Evolutionary conservation across 2,113 vertebrate genomes (phyloP).

Genomic region (Cyrtonyx montezumae): DNA sequence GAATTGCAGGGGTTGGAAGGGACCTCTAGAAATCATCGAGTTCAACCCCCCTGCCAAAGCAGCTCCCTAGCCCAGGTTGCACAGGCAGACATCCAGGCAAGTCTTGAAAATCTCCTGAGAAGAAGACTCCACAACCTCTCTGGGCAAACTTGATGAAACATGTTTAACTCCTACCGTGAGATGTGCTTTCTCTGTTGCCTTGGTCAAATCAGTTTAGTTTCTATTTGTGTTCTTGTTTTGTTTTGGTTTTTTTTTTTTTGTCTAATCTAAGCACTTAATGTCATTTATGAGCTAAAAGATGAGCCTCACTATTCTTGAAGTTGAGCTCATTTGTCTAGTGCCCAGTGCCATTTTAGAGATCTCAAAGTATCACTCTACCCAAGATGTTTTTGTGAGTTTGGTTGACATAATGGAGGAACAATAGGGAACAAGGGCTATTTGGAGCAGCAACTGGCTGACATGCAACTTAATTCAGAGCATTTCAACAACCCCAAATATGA

Average conservation of each 20-base stretch:
- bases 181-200: not conserved
- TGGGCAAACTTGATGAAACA: not conserved
- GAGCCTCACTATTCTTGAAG: not conserved
- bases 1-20: too few species aligned
- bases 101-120: too few species aligned
- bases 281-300: not conserved
- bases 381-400: not conserved
- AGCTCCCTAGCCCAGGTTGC: too few species aligned
- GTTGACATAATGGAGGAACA: not conserved
- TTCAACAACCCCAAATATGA: not conserved
- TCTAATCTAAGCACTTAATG: not conserved
- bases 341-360: not conserved
- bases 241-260: too few species aligned
- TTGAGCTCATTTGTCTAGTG: not conserved
- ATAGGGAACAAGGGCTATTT: not conserved
- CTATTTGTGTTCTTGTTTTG: not conserved
- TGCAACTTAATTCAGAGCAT: not conserved
- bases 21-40: too few species aligned
- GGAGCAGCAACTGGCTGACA: not conserved
- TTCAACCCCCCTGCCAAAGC: too few species aligned
- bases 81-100: too few species aligned
- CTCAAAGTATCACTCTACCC: not conserved
- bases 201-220: not conserved
- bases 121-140: too few species aligned
- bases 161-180: rapidly evolving